Evolutionary conservation across 2,888 invertebrate genomes (phyloP).

Genomic region (Cheiracanthium punctorium): DNA sequence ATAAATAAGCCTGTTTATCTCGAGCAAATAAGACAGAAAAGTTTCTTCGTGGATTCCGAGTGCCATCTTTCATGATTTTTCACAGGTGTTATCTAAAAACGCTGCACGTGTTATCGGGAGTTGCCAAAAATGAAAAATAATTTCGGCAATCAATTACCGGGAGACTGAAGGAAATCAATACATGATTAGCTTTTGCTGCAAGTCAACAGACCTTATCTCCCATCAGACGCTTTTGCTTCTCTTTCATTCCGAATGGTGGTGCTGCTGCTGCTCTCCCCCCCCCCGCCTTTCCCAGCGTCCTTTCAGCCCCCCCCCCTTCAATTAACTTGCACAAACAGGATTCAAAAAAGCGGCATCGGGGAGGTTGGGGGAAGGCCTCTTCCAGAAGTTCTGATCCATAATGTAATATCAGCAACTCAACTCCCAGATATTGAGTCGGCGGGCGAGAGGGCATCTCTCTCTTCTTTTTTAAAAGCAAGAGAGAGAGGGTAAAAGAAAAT

Average conservation of each 20-base stretch:
- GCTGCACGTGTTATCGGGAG: conserved; percentile 39
- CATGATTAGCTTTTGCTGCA: conserved; percentile 58
- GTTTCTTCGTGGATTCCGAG: conserved; percentile 28
- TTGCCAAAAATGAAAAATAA: conserved; percentile 58
- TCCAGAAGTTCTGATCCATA: conserved; percentile 45
- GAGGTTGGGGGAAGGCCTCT: too few species aligned
- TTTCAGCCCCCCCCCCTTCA: conserved; percentile 45
- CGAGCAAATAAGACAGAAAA: conserved; percentile 23
- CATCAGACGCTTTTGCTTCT: conserved; percentile 27
- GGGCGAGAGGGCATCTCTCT: too few species aligned
- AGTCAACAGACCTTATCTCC: conserved; percentile 56
- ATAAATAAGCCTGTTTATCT: conserved; percentile 50
- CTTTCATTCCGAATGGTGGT: conserved; percentile 46
- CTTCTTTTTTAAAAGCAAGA: conserved; percentile 39
- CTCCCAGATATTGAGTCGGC: conserved; percentile 4
- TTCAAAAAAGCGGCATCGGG: conserved; percentile 4
- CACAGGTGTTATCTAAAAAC: conserved; percentile 69
- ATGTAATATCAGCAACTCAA: conserved; percentile 24
- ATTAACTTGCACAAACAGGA: conserved; percentile 68
- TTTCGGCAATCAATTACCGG: conserved; percentile 67
- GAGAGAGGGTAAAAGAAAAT: too few species aligned
- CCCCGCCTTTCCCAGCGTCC: conserved; percentile 33
- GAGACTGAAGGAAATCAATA: conserved; percentile 48
- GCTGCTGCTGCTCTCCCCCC: background rate
- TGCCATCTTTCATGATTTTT: conserved; percentile 28